Evolutionary conservation across 2,797 vertebrate species (phyloP).

Genomic region (Trachops cirrhosus): DNA sequence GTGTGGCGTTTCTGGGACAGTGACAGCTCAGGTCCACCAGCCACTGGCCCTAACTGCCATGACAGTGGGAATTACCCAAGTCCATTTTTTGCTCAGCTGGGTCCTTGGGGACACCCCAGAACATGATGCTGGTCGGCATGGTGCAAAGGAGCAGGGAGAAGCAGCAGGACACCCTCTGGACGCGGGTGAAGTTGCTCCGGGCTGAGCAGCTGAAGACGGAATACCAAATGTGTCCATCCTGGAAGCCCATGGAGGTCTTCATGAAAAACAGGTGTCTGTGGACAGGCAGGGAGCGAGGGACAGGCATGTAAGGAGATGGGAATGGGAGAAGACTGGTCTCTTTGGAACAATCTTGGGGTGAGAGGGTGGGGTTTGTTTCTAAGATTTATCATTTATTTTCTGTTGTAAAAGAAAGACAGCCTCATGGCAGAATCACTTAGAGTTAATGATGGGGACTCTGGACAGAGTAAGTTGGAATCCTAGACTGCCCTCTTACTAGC

Average conservation of each 20-base stretch:
- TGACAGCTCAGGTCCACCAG: not conserved
- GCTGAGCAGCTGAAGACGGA: slow-evolving; percentile 92
- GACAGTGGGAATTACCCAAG: slow-evolving; percentile 85
- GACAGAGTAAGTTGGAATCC: not conserved
- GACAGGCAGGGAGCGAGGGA: slow-evolving; percentile 2
- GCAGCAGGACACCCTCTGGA: slow-evolving; percentile 95
- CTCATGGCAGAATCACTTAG: not conserved
- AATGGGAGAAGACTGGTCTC: not conserved
- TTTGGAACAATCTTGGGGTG: not conserved
- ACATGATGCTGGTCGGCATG: slow-evolving; percentile 98
- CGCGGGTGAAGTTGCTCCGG: slow-evolving; percentile 91
- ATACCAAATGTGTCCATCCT: slow-evolving; percentile 95
- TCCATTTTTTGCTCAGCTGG: slow-evolving; percentile 97
- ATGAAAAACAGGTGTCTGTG: slow-evolving; percentile 93
- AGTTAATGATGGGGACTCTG: not conserved
- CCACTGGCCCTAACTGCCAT: not conserved
- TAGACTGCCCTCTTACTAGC: not conserved
- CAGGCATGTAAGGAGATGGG: not conserved
- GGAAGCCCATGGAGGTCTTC: slow-evolving; percentile 94
- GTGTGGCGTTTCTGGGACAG: not conserved
- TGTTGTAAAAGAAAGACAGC: not conserved
- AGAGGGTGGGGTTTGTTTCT: not conserved
- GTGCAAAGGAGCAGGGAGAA: slow-evolving; percentile 96
- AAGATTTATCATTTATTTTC: not conserved
- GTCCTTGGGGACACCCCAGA: slow-evolving; percentile 94